Percentiles rank a stretch among this genome's conserved stretches.
Evolutionary conservation across 2,888 invertebrate genomes (phyloP).

Genomic region (Sminthurides aquaticus): DNA sequence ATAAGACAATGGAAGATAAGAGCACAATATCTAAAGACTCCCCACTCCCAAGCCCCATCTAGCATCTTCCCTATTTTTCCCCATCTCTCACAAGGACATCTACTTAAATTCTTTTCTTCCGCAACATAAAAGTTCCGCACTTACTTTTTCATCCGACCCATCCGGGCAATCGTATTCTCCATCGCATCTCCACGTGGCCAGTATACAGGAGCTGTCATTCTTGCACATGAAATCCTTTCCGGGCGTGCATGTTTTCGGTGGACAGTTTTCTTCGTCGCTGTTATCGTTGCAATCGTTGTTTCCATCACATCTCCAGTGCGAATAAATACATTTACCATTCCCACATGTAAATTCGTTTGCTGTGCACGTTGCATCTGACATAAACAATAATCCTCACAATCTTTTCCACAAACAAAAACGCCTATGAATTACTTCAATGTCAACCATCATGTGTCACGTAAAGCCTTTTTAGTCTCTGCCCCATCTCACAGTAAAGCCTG

Average conservation of each 20-base stretch:
- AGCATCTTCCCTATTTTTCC: too few relatives aligned
- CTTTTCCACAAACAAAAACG: background rate
- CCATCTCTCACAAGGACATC: too few relatives aligned
- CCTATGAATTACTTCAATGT: background rate
- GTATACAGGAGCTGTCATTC: slow-evolving; percentile 63
- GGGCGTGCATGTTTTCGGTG: slow-evolving; percentile 60
- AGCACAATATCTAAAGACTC: too few relatives aligned
- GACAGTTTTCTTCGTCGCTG: slow-evolving; percentile 72
- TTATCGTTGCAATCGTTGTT: slow-evolving; percentile 82
- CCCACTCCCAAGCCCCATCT: too few relatives aligned
- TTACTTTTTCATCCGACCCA: slow-evolving; percentile 69
- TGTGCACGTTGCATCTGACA: slow-evolving; percentile 76
- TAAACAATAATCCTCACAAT: background rate
- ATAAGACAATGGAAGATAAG: too few relatives aligned
- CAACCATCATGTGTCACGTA: background rate
- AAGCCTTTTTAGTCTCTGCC: background rate
- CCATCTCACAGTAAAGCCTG: background rate
- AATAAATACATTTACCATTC: slow-evolving; percentile 80
- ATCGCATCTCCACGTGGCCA: slow-evolving; percentile 75
- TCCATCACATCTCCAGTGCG: slow-evolving; percentile 72
- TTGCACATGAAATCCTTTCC: slow-evolving; percentile 67
- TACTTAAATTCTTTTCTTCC: too few relatives aligned
- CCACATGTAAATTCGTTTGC: slow-evolving; percentile 88
- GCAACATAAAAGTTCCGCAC: too few relatives aligned
- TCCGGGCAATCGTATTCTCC: slow-evolving; percentile 78